A percentile compares a stretch with the other conserved stretches of the same genome.
Conservation (phyloP, 1,140 invertebrate species). For the Zaprionus nigranus region DNA sequence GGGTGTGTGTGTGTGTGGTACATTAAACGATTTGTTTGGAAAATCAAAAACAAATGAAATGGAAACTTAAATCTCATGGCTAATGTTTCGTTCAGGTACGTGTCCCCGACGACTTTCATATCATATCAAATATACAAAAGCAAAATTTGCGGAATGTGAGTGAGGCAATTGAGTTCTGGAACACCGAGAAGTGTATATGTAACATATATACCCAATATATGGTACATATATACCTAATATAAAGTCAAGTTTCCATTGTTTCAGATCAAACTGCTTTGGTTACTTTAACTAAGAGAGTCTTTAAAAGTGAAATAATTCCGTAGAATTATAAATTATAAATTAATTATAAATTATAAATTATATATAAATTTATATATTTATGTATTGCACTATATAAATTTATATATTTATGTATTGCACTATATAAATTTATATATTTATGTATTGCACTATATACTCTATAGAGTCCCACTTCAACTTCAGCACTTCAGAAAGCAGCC, state of each 20-base stretch:
- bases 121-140: background rate
- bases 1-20: background rate
- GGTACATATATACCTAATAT: too few relatives aligned
- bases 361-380: too few relatives aligned
- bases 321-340: too few relatives aligned
- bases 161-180: background rate
- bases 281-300: too few relatives aligned
- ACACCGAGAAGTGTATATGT: background rate
- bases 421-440: too few relatives aligned
- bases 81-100: slow-evolving; percentile 30
- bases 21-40: slow-evolving; percentile 27
- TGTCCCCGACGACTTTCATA: slow-evolving; percentile 12
- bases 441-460: background rate
- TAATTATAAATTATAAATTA: too few relatives aligned
- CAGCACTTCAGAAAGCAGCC: too few relatives aligned
- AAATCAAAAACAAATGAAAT: slow-evolving; percentile 31
- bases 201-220: background rate
- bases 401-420: too few relatives aligned
- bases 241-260: too few relatives aligned
- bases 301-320: too few relatives aligned
- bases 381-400: too few relatives aligned
- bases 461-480: background rate
- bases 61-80: slow-evolving; percentile 9
- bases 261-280: too few relatives aligned
- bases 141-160: background rate